These are phyloP conservation scores for Aythya baeri DNA, from an alignment of 2,113 vertebrate species.

Conservation along the genomic window DNA sequence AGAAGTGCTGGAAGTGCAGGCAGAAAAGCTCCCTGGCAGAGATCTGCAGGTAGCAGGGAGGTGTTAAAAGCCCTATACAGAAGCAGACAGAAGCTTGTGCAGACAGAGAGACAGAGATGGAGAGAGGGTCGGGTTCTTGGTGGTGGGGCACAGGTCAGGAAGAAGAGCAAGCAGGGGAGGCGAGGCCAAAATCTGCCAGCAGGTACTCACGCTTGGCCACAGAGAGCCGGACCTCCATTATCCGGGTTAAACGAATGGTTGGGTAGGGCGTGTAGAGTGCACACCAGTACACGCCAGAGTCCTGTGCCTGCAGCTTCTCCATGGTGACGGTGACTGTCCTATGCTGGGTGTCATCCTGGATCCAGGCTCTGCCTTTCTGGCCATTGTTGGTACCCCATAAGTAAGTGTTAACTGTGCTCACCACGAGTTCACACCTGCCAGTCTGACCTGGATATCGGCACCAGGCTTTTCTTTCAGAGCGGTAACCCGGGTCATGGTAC, in stretches of 20 bases:
- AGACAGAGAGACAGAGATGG: not conserved
- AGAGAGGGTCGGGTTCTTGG: not conserved
- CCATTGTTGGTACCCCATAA: fast-evolving
- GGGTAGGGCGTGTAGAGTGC: fast-evolving
- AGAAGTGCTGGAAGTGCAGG: not conserved
- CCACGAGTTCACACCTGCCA: fast-evolving
- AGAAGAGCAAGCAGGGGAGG: not conserved
- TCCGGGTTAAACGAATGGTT: fast-evolving
- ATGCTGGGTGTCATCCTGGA: fast-evolving
- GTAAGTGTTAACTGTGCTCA: fast-evolving
- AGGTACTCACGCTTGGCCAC: conserved; percentile 32
- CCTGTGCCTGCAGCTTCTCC: not conserved
- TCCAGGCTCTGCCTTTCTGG: fast-evolving
- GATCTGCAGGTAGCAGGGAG: not conserved
- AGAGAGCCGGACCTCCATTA: conserved; percentile 1
- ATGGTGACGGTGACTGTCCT: not conserved
- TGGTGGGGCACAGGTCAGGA: not conserved
- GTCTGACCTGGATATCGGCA: fast-evolving
- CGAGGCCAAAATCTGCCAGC: not conserved
- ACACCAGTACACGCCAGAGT: conserved; percentile 59
- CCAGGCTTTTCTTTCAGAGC: fast-evolving
- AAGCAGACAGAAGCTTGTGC: not conserved
- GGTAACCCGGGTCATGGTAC: fast-evolving
- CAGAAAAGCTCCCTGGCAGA: not conserved
- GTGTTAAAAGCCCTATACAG: too few species aligned